Evolutionary conservation across 1,140 invertebrate genomes (phyloP).

Genomic region (Micrasema minimum): DNA sequence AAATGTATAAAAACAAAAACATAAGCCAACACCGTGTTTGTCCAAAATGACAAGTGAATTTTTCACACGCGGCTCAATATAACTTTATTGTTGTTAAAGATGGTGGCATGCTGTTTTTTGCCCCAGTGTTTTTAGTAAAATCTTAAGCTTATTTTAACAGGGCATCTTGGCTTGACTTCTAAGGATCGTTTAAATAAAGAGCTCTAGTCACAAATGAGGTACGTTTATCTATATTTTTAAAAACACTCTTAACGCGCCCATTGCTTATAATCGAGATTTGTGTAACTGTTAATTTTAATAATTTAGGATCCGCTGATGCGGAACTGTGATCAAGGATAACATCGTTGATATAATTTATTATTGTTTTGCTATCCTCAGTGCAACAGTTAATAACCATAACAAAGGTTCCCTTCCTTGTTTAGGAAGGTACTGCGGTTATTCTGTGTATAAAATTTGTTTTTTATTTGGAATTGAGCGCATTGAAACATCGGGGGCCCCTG

Average conservation of each 20-base stretch:
- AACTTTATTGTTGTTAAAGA: conserved; percentile 31
- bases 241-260: background rate
- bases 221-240: background rate
- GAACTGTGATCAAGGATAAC: conserved; percentile 10
- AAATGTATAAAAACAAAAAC: too few species aligned
- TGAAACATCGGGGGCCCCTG: background rate
- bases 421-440: background rate
- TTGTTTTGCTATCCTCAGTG: too few species aligned
- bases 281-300: conserved; percentile 1
- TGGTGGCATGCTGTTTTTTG: conserved; percentile 16
- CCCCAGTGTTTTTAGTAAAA: conserved; percentile 30
- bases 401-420: background rate
- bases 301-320: conserved; percentile 1
- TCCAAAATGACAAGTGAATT: conserved; percentile 35
- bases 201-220: conserved; percentile 32
- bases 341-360: background rate
- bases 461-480: background rate
- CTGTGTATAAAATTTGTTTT: background rate
- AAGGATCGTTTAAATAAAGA: background rate
- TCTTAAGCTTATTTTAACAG: conserved; percentile 1
- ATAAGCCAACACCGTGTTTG: conserved; percentile 10
- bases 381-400: background rate
- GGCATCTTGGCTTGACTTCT: too few species aligned
- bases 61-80: conserved; percentile 9
- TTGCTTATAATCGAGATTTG: background rate